Conservation (phyloP, 2,797 vertebrate genomes). For the Gallinago solitaria region DNA sequence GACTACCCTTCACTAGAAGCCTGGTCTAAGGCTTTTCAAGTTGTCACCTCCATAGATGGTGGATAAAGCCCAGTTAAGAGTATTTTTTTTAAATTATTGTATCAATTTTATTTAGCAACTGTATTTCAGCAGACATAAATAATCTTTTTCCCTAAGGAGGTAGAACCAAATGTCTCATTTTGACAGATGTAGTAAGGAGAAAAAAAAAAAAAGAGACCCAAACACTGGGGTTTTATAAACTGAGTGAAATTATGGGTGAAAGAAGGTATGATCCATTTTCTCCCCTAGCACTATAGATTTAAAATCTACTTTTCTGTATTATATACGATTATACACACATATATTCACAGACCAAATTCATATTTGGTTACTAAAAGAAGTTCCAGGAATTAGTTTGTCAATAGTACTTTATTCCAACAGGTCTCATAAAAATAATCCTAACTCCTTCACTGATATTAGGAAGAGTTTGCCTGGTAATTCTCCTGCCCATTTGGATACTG, state of each 20-base stretch:
- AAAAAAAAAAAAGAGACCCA: neutral
- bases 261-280: neutral
- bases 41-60: neutral
- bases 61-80: neutral
- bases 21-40: neutral
- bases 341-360: neutral
- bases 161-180: neutral
- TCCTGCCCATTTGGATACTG: neutral
- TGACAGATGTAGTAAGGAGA: too few species aligned
- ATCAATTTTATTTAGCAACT: neutral
- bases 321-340: neutral
- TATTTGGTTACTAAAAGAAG: neutral
- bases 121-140: neutral
- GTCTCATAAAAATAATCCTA: neutral
- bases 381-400: neutral
- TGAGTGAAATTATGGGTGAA: neutral
- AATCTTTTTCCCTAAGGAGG: neutral
- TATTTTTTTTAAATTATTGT: neutral
- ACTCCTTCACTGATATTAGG: neutral
- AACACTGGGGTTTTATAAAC: neutral
- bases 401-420: neutral
- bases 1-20: neutral
- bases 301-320: neutral
- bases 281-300: neutral
- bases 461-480: neutral